A percentile compares a stretch with the other conserved stretches of the same genome.
These are phyloP conservation scores for Oostethus manadensis DNA, from an alignment of 2,113 vertebrate species.

Conservation along the genomic window DNA sequence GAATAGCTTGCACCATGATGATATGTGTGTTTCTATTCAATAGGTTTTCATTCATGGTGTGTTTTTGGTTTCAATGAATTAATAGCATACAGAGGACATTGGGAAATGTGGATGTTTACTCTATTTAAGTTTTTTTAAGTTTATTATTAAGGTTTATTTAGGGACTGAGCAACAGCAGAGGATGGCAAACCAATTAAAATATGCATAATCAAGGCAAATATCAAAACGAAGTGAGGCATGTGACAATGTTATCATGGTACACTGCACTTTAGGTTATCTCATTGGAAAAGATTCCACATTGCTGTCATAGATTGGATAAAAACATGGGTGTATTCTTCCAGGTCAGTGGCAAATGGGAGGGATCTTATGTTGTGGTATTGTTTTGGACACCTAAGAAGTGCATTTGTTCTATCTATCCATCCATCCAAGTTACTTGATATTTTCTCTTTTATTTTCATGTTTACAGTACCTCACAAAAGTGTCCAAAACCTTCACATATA, in stretches of 20 bases:
- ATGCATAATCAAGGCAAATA: constrained; percentile 50
- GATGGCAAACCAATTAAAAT: constrained; percentile 24
- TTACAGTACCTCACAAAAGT: too few species aligned
- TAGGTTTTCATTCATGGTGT: background rate
- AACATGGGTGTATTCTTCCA: constrained; percentile 1
- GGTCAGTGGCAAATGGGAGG: background rate
- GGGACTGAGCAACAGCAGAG: background rate
- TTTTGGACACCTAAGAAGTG: too few species aligned
- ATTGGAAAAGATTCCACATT: constrained; percentile 7
- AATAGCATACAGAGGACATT: background rate
- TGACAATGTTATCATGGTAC: constrained; percentile 42
- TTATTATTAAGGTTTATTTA: too few species aligned
- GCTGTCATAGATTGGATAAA: constrained; percentile 1
- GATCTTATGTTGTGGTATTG: too few species aligned
- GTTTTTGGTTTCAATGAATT: constrained; percentile 8
- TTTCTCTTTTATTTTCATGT: too few species aligned
- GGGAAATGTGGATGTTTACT: background rate
- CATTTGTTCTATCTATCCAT: too few species aligned
- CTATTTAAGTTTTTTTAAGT: too few species aligned
- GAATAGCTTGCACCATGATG: background rate
- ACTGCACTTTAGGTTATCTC: constrained; percentile 37
- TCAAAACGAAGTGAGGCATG: constrained; percentile 36
- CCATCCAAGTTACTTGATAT: too few species aligned
- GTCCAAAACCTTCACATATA: too few species aligned
- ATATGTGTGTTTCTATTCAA: background rate